Base-by-base conservation (phyloP, 2,888 invertebrate genomes). In the Fragum whitleyi region DNA sequence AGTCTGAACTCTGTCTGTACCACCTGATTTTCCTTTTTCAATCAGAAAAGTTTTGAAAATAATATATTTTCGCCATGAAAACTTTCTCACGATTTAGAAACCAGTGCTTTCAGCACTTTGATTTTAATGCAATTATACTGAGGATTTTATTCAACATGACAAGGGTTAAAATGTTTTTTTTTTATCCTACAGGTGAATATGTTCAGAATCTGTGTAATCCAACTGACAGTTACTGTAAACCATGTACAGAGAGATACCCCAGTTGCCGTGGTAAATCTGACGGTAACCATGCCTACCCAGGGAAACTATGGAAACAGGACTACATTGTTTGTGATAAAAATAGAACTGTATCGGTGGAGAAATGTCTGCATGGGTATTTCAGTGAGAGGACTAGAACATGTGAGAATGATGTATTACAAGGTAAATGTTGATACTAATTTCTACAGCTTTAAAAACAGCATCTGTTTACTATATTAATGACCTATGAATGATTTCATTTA, bases 101-200 rank as follows among this genome's bases (percentile, higher is more conserved):
- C n/a, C n/a, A n/a, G n/a, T n/a, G n/a, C n/a, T n/a, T n/a, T n/a
- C n/a, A n/a, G n/a, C n/a, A n/a, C n/a, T n/a, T n/a, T n/a, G n/a
- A n/a, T n/a, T n/a, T n/a, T n/a, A n/a, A n/a, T n/a, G n/a, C n/a
- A n/a, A n/a, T n/a, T n/a, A n/a, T n/a, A n/a, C n/a, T n/a, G n/a
- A n/a, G n/a, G n/a, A n/a, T n/a, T n/a, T n/a, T n/a, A n/a, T n/a
- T n/a, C n/a, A n/a, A n/a, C n/a, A n/a, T n/a, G n/a, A n/a, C n/a
- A n/a, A n/a, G n/a, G n/a, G n/a, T n/a, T n/a, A n/a, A n/a, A n/a
- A n/a, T n/a, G n/a, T n/a, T n/a, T n/a, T n/a, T n/a, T n/a, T n/a
- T n/a, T n/a, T n/a, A n/a, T n/a, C 29, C 80, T 81, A 16, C 75
- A 89, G 89, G 89, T 81, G 86, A 89, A 19, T 89, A 88, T 70